Evolutionary conservation across 2,888 invertebrate species (phyloP).

Genomic region (Pseudoips prasinana): DNA sequence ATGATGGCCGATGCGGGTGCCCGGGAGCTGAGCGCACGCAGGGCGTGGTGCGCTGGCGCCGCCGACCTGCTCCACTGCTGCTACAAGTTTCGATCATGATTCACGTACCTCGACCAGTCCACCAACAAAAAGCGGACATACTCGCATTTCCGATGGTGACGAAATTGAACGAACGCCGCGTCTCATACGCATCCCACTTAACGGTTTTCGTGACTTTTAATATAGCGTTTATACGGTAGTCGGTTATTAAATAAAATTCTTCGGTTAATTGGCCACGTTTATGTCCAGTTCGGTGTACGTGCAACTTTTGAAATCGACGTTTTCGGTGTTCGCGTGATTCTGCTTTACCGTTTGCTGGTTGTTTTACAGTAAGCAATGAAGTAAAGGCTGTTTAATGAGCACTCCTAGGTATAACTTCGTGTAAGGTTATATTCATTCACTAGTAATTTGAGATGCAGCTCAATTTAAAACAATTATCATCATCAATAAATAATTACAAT

Average conservation of each 20-base stretch:
- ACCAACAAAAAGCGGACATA: slow-evolving; percentile 56
- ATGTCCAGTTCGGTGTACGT: slow-evolving; percentile 50
- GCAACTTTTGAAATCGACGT: slow-evolving; percentile 53
- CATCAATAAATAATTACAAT: too few species aligned
- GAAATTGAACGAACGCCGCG: slow-evolving; percentile 52
- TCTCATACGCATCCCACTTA: slow-evolving; percentile 65
- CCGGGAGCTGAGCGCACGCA: slow-evolving; percentile 48
- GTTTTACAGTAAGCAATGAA: slow-evolving; percentile 46
- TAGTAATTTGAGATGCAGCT: slow-evolving; percentile 22
- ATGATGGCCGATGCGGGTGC: slow-evolving; percentile 54
- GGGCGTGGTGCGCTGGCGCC: slow-evolving; percentile 74
- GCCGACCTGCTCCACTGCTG: slow-evolving; percentile 50
- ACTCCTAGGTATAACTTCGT: slow-evolving; percentile 22
- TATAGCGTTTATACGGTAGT: slow-evolving; percentile 70
- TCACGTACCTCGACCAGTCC: slow-evolving; percentile 49
- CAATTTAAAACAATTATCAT: slow-evolving; percentile 15
- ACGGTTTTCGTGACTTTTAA: slow-evolving; percentile 69
- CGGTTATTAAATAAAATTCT: slow-evolving; percentile 71
- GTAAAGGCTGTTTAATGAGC: slow-evolving; percentile 44
- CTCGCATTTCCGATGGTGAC: slow-evolving; percentile 65
- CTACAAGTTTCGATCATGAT: slow-evolving; percentile 56
- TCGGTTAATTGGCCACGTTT: slow-evolving; percentile 65
- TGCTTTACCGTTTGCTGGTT: slow-evolving; percentile 48
- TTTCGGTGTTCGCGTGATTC: slow-evolving; percentile 48
- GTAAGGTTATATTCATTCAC: slow-evolving; percentile 23